Base-by-base conservation (phyloP, 2,888 invertebrate species). In the Mystacides longicornis region DNA sequence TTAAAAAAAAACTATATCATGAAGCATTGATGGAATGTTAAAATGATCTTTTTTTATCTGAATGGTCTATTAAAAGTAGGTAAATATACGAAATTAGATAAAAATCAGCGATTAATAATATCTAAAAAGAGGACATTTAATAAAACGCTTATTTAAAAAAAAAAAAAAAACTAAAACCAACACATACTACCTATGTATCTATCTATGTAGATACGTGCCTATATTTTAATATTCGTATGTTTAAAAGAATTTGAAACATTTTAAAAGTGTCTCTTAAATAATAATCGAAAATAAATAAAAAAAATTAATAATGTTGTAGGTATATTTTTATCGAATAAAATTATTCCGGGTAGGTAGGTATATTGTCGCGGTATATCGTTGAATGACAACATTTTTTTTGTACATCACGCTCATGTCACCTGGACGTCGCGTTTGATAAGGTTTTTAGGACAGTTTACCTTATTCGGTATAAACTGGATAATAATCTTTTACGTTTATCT, bases 371-470 rank as follows among this genome's bases (percentile, higher is more conserved):
- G 37, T 37, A 37, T 37, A 37, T 37, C 16, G 37, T 37, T 37
- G 37, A 37, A 37, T 37, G 37, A 37, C 37, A 37, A 16, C 37
- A 37, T 37, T 37, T 37, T n/a, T 37, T 37, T 37, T 37, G 37
- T 37, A n/a, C n/a, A 16, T 37, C 37, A 37, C 37, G 37, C 37
- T 37, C 14, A 14, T 37, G 16, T 37, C 37, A 37, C 37, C 37
- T 37, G 37, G 37, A 37, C 3, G 14, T 16, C 7, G 27, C 14
- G 37, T 37, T 3, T 16, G n/a, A 14, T n/a, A n/a, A n/a, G n/a
- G n/a, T n/a, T n/a, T n/a, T 4, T 37, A 16, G 37, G 37, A 37
- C 37, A 37, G 37, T 37, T 37, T 14, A 37, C 37, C 37, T 37
- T 16, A 16, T 3, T 4, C 37, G 37, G 14, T 37, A 37, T 27